These are phyloP conservation scores for Tretioscincus oriximinensis DNA, from an alignment of 2,113 vertebrate genomes.

Conservation along the genomic window DNA sequence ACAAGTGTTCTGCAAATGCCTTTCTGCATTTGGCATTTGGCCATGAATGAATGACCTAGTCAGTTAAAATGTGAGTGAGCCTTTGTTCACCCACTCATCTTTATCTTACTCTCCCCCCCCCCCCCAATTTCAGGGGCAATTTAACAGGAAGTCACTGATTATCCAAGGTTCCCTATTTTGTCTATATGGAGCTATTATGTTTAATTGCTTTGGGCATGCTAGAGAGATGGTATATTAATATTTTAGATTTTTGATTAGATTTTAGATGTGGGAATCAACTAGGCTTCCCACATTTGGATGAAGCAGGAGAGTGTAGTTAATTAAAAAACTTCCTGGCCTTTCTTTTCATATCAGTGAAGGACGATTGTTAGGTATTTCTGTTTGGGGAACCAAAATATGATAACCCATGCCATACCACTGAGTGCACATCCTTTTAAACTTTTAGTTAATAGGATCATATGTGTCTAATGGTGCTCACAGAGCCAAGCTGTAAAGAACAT, in stretches of 20 bases:
- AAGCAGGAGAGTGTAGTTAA: neutral
- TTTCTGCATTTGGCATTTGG: neutral
- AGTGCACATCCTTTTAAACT: too few species aligned
- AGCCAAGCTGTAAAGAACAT: neutral
- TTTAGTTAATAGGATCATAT: too few species aligned
- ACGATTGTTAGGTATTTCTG: too few species aligned
- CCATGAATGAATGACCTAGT: neutral
- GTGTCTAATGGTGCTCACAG: too few species aligned
- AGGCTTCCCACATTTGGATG: too few species aligned
- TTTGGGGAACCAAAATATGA: too few species aligned
- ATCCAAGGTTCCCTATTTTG: neutral
- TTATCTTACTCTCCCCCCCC: neutral
- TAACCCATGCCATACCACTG: too few species aligned
- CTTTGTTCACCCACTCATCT: neutral
- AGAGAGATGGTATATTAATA: neutral
- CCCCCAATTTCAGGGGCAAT: neutral
- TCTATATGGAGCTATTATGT: neutral
- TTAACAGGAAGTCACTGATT: neutral
- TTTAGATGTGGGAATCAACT: too few species aligned
- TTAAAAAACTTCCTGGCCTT: neutral
- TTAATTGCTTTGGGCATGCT: neutral
- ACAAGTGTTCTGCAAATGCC: neutral
- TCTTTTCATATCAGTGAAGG: too few species aligned
- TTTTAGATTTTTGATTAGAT: neutral
- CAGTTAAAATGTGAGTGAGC: neutral